Evolutionary conservation across 2,113 vertebrate species (phyloP), one percentile per base, ranked within the genome.

Genomic region (Anguilla japonica): DNA sequence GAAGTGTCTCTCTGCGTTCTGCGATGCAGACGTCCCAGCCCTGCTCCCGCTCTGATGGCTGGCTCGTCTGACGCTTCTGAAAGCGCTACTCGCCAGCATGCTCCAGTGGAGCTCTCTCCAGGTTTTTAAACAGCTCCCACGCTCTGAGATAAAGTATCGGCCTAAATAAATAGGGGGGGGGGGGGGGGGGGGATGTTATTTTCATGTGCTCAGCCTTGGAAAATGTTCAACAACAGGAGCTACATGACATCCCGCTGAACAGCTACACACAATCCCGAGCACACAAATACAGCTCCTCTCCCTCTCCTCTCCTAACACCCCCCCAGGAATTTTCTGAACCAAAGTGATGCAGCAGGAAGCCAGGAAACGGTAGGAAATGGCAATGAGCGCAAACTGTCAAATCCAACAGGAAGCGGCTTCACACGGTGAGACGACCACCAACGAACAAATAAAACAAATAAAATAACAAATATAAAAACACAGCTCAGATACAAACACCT

Each of bases 191-290:
- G 87, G 88, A 91, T 88, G 87, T 82, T 85, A 57, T 81, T 87
- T 88, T 91, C 67, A 80, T 90, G 79, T 91, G 87, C 91, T 84
- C 39, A 84, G 87, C 89, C 82, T 89, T 89, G 87, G 81, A 34
- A 7, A 75, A 84, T 39, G 93, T 88, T 41, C 39, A 89, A 81
- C 71, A 83, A 89, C 91, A 91, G 87, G 89, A 81, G 88, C 89
- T 85, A 80, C 78, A 29, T 80, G 79, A 80, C 71, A 75, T 93
- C 67, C 85, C 56, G 86, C 53, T 91, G 87, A 91, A 91, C 86
- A 87, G 87, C 83, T 88, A 84, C 67, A 89, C 85, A 89, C 87
- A 90, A 85, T 90, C 89, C 86, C 84, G 89, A 86, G 89, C 88
- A 41, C 87, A 88, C 88, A 5, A 85, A 87, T 5, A 57, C 16